Base-by-base conservation (phyloP, 2,113 vertebrate species). In the Poeciliopsis occidentalis region DNA sequence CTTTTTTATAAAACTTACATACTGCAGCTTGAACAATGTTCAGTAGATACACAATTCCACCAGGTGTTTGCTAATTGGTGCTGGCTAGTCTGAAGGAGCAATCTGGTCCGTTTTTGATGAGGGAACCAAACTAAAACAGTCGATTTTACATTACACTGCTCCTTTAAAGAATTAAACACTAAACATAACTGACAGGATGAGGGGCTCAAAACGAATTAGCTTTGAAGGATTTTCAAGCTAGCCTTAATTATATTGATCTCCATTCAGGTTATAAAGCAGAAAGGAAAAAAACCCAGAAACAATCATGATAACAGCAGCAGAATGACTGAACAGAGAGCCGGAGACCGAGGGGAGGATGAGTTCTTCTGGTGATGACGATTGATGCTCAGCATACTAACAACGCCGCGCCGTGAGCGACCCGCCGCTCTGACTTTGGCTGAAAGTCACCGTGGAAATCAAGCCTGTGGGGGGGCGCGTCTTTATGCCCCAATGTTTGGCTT, bases 391-490 rank as follows among this genome's bases (percentile, higher is more conserved):
- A 79, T 69, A 57, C 60, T 73, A 81, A 81, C 22, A 0, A 24
- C 32, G 3, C 30, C 0, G 4, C 30, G 15, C 47, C 29, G 47
- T 0, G 60, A 80, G 79, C 1, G 69, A 75, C 71, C 22, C 12
- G 22, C n/a, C 27, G 61, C 73, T n/a, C 13, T 80, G 90, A 90
- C 86, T 83, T 85, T 91, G 87, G 76, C 67, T 86, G 65, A 85
- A 89, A 85, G 81, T 90, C 69, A n/a, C 82, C 78, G 78, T 86
- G 84, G 74, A 91, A 85, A 85, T 92, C 32, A 73, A 54, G 73
- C 57, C 22, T 29, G 69, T 85, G 72, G 60, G 81, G 41, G 74
- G 51, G 60, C 82, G 73, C 67, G 78, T 69, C 3, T 83, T 64
- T 32, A 34, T 73, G 73, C 26, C 74, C 67, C 51, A 54, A 69